phyloP scores from a whole-genome alignment of 2,113 vertebrate genomes.

The Chaetodon trifascialis region DNA sequence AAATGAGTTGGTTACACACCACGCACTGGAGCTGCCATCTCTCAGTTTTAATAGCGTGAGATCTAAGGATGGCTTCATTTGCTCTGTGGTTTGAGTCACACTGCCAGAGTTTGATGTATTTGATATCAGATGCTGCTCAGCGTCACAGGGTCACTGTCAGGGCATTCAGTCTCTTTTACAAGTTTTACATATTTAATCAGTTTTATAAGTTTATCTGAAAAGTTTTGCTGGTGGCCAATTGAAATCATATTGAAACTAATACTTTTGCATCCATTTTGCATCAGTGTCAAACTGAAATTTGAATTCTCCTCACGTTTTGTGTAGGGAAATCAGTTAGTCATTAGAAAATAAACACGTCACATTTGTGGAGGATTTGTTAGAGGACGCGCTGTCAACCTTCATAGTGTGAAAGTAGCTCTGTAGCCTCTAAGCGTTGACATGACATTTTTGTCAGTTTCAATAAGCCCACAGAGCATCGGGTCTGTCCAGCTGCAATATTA shows the following conservation, averaged over 20 bases:
- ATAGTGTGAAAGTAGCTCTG: too few relatives aligned
- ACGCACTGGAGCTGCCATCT: not conserved
- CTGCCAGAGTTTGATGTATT: not conserved
- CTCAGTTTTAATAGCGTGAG: not conserved
- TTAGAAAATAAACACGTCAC: not conserved
- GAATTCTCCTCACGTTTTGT: not conserved
- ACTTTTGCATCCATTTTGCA: constrained; percentile 16
- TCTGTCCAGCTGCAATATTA: too few relatives aligned
- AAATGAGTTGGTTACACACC: constrained; percentile 27
- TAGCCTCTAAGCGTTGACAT: too few relatives aligned
- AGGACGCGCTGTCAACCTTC: not conserved
- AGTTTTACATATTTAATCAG: not conserved
- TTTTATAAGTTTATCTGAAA: not conserved
- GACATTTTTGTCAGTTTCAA: not conserved
- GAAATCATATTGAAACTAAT: not conserved
- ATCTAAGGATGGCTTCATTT: not conserved
- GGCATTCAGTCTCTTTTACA: not conserved
- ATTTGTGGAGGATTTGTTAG: not conserved
- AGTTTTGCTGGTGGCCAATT: not conserved
- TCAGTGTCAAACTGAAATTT: not conserved
- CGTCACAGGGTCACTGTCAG: not conserved
- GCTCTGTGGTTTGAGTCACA: constrained; percentile 7
- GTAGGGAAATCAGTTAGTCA: too few relatives aligned
- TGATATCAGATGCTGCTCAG: not conserved
- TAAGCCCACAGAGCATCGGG: too few relatives aligned